Evolutionary conservation across 2,113 vertebrate genomes (phyloP).

Genomic region (Platysternon megacephalum): DNA sequence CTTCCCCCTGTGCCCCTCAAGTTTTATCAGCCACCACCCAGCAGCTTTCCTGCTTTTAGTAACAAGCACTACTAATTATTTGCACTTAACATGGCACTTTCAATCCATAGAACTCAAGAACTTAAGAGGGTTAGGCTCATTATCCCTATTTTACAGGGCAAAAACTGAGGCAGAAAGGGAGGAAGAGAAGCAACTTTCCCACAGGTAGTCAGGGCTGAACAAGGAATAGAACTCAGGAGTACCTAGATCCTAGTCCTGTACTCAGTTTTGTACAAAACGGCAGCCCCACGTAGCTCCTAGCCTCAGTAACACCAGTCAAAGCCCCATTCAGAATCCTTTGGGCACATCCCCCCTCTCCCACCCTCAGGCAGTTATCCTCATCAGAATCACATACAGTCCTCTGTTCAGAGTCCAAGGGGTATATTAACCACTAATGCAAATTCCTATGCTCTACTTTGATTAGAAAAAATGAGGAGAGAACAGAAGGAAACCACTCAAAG

Average conservation of each 20-base stretch:
- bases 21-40: neutral
- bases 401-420: neutral
- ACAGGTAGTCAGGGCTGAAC: neutral
- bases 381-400: neutral
- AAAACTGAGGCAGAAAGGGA: neutral
- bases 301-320: neutral
- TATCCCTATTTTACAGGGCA: constrained; percentile 2
- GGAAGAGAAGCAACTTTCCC: neutral
- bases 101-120: neutral
- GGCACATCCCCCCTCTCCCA: neutral
- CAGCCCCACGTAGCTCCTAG: neutral
- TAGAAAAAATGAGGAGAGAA: neutral
- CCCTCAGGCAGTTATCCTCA: neutral
- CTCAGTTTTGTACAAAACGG: neutral
- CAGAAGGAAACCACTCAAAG: neutral
- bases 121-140: neutral
- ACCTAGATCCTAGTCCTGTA: neutral
- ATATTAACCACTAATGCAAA: neutral
- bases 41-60: neutral
- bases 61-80: neutral
- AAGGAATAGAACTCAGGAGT: neutral
- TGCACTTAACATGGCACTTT: neutral
- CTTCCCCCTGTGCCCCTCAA: neutral
- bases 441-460: neutral
- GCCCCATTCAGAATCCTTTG: neutral